Base-by-base conservation (phyloP, 2,797 vertebrate genomes). In the Octomys mimax region DNA sequence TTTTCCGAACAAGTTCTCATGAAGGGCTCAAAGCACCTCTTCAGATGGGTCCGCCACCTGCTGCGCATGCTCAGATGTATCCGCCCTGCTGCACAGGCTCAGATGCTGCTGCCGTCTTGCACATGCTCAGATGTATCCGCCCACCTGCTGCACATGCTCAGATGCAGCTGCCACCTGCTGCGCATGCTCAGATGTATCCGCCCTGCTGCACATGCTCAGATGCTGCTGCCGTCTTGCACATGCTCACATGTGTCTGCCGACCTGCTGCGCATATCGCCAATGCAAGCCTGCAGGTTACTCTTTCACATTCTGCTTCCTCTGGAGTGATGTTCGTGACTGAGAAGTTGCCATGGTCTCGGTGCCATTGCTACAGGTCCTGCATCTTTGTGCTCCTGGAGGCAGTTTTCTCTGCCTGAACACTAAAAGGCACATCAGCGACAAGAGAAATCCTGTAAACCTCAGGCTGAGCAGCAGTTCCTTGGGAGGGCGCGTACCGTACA, bases 401-500 rank as follows among this genome's bases (percentile, higher is more conserved):
- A 11, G 4, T 61, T 75, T 88, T 18, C 21, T 87, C 54, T 79
- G 59, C 46, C 31, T 49, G 36, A 19, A 14, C 42, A 62, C 5
- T 62, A 52, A 36, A 14, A 78, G 39, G 24, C 39, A 26, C 31
- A 21, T 71, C 22, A 92, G 24, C 28, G 31, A 21, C 11, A 36
- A 54, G 33, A 14, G 39, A 26, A 75, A 16, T 13, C 13, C 12
- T 16, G 19, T 36, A 82, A 87, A 18, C 6, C 57, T 78, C 19
- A 13, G 54, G 7, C 14, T 82, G 12, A 46, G 42, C 54, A 84
- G 26, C 2, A 3, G 11, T 49, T 39, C 31, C 79, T 84, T 33
- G 3, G 8, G 7, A 87, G 59, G 31, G 2, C 0, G 0, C 16
- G 2, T 42, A 31, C 16, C 24, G 1, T 6, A 36, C 8, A 52